A percentile compares a stretch with the other conserved stretches of the same genome.
Evolutionary conservation across 1,140 invertebrate species (phyloP).

Genomic region (Caenorhabditis brenneri): DNA sequence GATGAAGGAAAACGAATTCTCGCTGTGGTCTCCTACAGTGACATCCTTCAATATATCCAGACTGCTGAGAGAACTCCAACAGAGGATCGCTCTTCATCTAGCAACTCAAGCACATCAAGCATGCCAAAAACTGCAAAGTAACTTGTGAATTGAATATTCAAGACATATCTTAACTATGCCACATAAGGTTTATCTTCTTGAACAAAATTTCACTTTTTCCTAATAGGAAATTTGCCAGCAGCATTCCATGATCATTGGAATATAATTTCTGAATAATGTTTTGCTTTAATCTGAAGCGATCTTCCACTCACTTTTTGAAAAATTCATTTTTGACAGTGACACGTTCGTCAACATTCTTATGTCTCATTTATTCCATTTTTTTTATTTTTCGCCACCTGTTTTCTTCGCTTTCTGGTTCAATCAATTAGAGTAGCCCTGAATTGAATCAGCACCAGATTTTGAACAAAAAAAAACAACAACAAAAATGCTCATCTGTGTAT

Average conservation of each 20-base stretch:
- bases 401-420: too few relatives aligned
- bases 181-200: not conserved
- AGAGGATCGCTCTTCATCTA: not conserved
- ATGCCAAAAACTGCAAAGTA: slow-evolving; percentile 25
- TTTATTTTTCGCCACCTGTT: too few relatives aligned
- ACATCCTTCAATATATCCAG: slow-evolving; percentile 1
- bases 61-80: slow-evolving; percentile 14
- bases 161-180: not conserved
- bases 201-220: slow-evolving; percentile 1
- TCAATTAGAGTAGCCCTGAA: too few relatives aligned
- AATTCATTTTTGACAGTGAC: not conserved
- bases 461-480: slow-evolving; percentile 8
- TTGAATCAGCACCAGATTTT: too few relatives aligned
- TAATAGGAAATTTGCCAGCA: too few relatives aligned
- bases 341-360: not conserved
- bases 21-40: not conserved
- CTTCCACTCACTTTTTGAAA: not conserved
- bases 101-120: not conserved
- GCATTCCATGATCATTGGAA: not conserved
- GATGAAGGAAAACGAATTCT: slow-evolving; percentile 20
- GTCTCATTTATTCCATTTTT: too few relatives aligned
- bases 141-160: slow-evolving; percentile 4
- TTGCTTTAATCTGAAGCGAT: slow-evolving; percentile 37
- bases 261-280: not conserved
- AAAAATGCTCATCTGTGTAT: not conserved